A percentile compares a stretch with the other conserved stretches of the same genome.
phyloP scores from a whole-genome alignment of 2,888 invertebrate genomes.

The Phorcus lineatus region DNA sequence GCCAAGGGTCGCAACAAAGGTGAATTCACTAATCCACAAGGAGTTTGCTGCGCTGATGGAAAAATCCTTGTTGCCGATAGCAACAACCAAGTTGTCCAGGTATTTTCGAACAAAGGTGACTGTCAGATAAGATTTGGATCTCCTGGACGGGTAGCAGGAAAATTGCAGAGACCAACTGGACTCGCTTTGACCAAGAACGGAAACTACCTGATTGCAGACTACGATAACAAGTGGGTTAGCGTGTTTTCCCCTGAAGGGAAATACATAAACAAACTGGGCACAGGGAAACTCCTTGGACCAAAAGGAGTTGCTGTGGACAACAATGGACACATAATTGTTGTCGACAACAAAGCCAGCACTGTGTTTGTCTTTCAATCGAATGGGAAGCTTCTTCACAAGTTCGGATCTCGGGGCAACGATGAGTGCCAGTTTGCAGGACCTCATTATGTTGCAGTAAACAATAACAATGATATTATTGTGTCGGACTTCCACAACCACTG shows the following conservation, averaged over 20 bases:
- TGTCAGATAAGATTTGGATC: constrained; percentile 75
- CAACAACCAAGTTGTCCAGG: constrained; percentile 77
- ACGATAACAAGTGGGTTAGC: constrained; percentile 78
- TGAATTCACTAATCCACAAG: constrained; percentile 79
- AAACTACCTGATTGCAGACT: constrained; percentile 78
- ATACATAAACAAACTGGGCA: constrained; percentile 77
- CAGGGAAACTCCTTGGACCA: constrained; percentile 77
- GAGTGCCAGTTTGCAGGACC: constrained; percentile 78
- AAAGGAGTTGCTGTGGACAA: constrained; percentile 77
- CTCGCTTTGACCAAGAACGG: constrained; percentile 76
- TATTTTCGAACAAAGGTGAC: constrained; percentile 74
- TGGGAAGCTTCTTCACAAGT: constrained; percentile 77
- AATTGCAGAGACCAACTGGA: constrained; percentile 78
- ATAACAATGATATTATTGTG: constrained; percentile 77
- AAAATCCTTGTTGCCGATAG: constrained; percentile 77
- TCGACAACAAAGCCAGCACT: constrained; percentile 78
- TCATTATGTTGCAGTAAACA: constrained; percentile 78
- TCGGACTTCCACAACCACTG: constrained; percentile 79
- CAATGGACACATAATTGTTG: constrained; percentile 77
- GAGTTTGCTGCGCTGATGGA: constrained; percentile 75
- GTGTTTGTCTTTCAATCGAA: constrained; percentile 77
- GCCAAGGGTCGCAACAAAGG: constrained; percentile 77
- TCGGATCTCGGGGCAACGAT: constrained; percentile 76
- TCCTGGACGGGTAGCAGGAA: constrained; percentile 77
- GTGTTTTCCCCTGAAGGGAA: constrained; percentile 77